Evolutionary conservation across 2,888 invertebrate genomes (phyloP), one percentile per base, ranked within the genome.

Genomic region (Xestia rhomboidea): DNA sequence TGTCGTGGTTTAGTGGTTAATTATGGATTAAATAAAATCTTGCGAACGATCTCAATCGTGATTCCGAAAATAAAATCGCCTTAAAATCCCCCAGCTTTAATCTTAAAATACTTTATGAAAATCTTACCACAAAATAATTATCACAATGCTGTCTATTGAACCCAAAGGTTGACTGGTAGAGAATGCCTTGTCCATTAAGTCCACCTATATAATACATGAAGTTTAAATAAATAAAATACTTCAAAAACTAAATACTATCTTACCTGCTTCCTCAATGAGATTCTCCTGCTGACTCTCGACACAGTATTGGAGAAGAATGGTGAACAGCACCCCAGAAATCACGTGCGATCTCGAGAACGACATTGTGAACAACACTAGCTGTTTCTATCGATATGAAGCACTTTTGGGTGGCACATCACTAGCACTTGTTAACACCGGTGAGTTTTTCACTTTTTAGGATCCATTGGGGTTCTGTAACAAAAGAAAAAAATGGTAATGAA

Each of bases 211-310:
- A 49, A 4, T 27, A 15, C 13, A 57, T 15, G 5, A 27, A 57
- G 15, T 15, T 24, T 49, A 24, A 24, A 49, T 49, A 49, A 49
- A 60, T 21, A 21, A 21, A 62, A 62, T 0, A 30, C n/a, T n/a
- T 51, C 0, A 11, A 46, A 68, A 63, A 41, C 24, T 34, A 18
- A 57, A 49, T 1, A 46, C 24, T 62, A 49, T 60, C 10, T 93
- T 72, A 96, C 96, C 92, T 93, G 96, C 95, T 88, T 96, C 96
- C 83, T 96, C 96, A 68, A 96, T 94, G 11, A 96, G 92, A 46
- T 95, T 94, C 86, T 96, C 96, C 86, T 95, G 95, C 75, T 93
- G 94, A 72, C 94, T 94, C 83, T 93, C 92, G 41, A 93, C 95
- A 82, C 93, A 93, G 86, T 93, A 94, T 83, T 93, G 93, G 78